Evolutionary conservation across 2,888 invertebrate species (phyloP).

Genomic region (Tyria jacobaeae): DNA sequence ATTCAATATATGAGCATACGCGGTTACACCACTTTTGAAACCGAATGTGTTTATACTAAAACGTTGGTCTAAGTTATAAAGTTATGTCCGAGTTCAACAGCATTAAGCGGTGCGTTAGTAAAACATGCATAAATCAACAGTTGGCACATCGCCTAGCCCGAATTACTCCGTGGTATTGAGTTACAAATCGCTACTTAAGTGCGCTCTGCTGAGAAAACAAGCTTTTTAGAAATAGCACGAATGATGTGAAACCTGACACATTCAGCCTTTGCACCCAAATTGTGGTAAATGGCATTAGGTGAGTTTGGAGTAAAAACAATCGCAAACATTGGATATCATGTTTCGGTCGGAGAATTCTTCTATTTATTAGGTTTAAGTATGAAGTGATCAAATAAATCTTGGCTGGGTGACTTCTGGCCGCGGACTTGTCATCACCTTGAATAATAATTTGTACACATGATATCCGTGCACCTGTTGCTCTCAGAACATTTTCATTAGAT

Average conservation of each 20-base stretch:
- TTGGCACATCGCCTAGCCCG: conserved; percentile 77
- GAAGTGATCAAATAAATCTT: conserved; percentile 45
- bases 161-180: conserved; percentile 69
- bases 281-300: conserved; percentile 82
- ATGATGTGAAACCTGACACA: conserved; percentile 68
- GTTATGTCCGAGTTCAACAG: conserved; percentile 32
- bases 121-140: conserved; percentile 51
- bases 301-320: conserved; percentile 80
- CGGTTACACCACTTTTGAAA: conserved; percentile 22
- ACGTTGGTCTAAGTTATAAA: conserved; percentile 21
- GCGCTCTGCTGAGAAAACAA: conserved; percentile 83
- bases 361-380: conserved; percentile 53
- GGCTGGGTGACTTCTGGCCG: conserved; percentile 42
- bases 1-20: conserved; percentile 31
- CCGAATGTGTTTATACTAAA: conserved; percentile 18
- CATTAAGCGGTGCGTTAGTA: conserved; percentile 38
- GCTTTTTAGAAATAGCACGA: conserved; percentile 84
- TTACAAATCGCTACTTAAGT: conserved; percentile 81
- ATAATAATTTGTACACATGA: conserved; percentile 62
- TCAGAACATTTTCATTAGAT: conserved; percentile 40
- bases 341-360: conserved; percentile 52
- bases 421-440: conserved; percentile 58
- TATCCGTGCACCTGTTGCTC: conserved; percentile 60
- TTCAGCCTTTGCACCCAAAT: conserved; percentile 79
- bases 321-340: conserved; percentile 56